phyloP scores from a whole-genome alignment of 1,140 invertebrate species.

The Lutraria rhynchaena region DNA sequence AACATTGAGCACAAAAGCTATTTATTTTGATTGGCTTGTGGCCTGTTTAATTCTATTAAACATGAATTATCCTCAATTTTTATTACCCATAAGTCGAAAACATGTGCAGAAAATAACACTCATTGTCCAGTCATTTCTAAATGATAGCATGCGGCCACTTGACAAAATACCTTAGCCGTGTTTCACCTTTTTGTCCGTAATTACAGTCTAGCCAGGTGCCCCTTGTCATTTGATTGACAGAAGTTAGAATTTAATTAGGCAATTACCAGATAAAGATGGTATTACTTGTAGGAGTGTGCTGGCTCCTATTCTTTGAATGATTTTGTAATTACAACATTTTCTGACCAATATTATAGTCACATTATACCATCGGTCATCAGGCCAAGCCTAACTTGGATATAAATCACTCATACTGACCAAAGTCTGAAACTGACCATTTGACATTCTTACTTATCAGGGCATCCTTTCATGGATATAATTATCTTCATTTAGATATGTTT shows the following conservation, averaged over 20 bases:
- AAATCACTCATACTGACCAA: too few relatives aligned
- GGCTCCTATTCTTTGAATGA: constrained; percentile 25
- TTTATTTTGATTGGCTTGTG: too few relatives aligned
- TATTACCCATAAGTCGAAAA: neutral
- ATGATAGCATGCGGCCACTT: neutral
- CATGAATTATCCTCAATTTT: too few relatives aligned
- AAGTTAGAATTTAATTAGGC: constrained; percentile 8
- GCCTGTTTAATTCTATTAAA: too few relatives aligned
- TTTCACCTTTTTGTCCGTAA: constrained; percentile 17
- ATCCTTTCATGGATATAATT: too few relatives aligned
- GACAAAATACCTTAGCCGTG: constrained; percentile 13
- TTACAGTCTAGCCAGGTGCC: constrained; percentile 34
- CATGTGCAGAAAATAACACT: constrained; percentile 19
- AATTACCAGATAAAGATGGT: constrained; percentile 8
- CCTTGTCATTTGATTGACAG: constrained; percentile 33
- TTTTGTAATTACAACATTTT: constrained; percentile 48
- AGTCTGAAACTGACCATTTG: too few relatives aligned
- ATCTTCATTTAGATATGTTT: too few relatives aligned
- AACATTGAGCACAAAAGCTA: too few relatives aligned
- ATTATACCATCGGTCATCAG: constrained; percentile 31
- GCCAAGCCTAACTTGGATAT: constrained; percentile 1
- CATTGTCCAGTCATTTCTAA: too few relatives aligned
- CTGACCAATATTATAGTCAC: constrained; percentile 8
- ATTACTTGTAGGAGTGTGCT: constrained; percentile 1
- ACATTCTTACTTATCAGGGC: too few relatives aligned